A percentile compares a stretch with the other conserved stretches of the same genome.
These are phyloP conservation scores for Dasypus novemcinctus DNA, from an alignment of 2,113 vertebrate genomes.

Conservation along the genomic window DNA sequence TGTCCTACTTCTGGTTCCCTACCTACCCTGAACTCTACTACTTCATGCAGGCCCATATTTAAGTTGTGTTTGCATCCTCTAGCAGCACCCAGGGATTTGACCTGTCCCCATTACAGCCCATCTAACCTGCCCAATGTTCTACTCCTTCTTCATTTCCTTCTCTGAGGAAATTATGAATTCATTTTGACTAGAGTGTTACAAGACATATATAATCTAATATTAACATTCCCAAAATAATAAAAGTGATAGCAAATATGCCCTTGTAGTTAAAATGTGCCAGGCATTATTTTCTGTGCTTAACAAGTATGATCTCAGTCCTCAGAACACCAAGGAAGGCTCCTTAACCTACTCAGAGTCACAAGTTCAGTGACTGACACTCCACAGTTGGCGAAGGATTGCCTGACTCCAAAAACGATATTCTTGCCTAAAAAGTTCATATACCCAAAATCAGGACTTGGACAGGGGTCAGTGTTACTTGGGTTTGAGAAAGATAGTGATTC, in stretches of 20 bases:
- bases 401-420: not conserved
- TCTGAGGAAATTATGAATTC: not conserved
- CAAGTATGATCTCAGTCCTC: not conserved
- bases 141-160: not conserved
- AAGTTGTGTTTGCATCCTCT: not conserved
- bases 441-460: not conserved
- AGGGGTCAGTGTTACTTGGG: no score
- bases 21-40: not conserved
- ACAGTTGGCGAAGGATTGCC: no score
- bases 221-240: not conserved
- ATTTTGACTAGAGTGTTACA: not conserved
- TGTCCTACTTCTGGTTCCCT: not conserved
- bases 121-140: not conserved
- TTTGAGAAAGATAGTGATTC: not conserved
- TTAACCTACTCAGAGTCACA: not conserved
- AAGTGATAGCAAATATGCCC: not conserved
- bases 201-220: not conserved
- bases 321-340: slow-evolving; percentile 15
- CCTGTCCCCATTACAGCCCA: not conserved
- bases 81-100: not conserved
- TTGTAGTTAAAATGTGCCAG: not conserved
- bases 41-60: not conserved
- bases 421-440: not conserved
- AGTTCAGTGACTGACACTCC: not conserved
- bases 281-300: not conserved